phyloP scores from a whole-genome alignment of 1,140 invertebrate genomes.

The Popillia japonica region DNA sequence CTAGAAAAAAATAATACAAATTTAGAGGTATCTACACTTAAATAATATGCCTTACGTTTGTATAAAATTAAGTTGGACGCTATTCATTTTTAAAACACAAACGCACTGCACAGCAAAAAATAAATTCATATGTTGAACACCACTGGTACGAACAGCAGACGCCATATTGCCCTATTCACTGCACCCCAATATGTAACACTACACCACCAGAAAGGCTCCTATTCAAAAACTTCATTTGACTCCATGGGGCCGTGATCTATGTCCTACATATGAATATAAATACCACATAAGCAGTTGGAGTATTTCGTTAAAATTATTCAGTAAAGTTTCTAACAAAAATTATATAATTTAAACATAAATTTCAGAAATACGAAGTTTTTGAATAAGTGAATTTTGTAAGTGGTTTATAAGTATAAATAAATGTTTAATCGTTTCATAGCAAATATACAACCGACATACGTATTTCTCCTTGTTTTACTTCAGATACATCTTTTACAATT shows the following conservation, averaged over 20 bases:
- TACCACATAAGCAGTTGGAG: not conserved
- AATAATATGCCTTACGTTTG: not conserved
- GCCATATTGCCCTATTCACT: constrained; percentile 37
- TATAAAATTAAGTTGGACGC: not conserved
- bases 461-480: not conserved
- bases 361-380: not conserved
- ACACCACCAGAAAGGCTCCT: constrained; percentile 37
- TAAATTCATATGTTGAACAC: constrained; percentile 32
- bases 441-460: constrained; percentile 2
- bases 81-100: not conserved
- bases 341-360: not conserved
- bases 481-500: not conserved
- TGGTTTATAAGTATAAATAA: not conserved
- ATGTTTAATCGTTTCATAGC: constrained; percentile 18
- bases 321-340: not conserved
- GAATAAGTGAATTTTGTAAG: not conserved
- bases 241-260: constrained; percentile 13
- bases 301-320: not conserved
- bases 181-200: constrained; percentile 37
- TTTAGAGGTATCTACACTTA: too few species aligned
- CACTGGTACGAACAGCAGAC: constrained; percentile 36
- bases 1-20: too few species aligned
- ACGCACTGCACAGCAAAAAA: constrained; percentile 11
- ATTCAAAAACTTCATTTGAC: constrained; percentile 38
- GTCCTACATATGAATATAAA: constrained; percentile 4